Conservation (phyloP, 2,888 invertebrate genomes). For the Caenorhabditis parvicauda region DNA sequence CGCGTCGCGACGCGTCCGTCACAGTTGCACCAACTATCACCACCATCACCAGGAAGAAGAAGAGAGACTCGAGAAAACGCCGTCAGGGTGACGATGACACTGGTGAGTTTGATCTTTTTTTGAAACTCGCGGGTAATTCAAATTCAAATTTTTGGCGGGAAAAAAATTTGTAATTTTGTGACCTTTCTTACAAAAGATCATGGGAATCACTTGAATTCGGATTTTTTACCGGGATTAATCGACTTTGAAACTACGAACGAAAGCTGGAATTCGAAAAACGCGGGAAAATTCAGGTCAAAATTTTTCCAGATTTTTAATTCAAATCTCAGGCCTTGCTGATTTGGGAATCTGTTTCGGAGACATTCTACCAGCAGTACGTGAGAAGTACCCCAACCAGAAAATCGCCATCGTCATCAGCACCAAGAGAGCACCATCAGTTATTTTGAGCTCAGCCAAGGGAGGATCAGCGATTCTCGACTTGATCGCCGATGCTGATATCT, state of each 20-base stretch:
- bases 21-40: conserved; percentile 9
- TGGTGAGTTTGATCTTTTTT: conserved; percentile 10
- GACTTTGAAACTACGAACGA: too few relatives aligned
- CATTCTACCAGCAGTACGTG: conserved; percentile 57
- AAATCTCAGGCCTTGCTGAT: conserved; percentile 41
- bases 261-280: too few relatives aligned
- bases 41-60: conserved; percentile 17
- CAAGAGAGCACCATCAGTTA: conserved; percentile 50
- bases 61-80: conserved; percentile 17
- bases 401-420: conserved; percentile 48
- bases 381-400: conserved; percentile 57
- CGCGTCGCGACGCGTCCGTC: too few relatives aligned
- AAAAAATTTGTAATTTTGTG: too few relatives aligned
- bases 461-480: conserved; percentile 52
- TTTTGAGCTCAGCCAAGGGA: conserved; percentile 39
- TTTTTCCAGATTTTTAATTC: too few relatives aligned
- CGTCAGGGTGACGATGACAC: conserved; percentile 37
- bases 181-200: background rate
- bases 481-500: conserved; percentile 52
- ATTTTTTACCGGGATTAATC: too few relatives aligned
- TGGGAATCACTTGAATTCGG: too few relatives aligned
- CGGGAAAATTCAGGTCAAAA: too few relatives aligned
- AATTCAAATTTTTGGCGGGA: background rate
- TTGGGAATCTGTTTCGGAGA: conserved; percentile 60
- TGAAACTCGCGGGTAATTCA: background rate